phyloP scores from a whole-genome alignment of 2,888 invertebrate species.

The Clusia tigrina region DNA sequence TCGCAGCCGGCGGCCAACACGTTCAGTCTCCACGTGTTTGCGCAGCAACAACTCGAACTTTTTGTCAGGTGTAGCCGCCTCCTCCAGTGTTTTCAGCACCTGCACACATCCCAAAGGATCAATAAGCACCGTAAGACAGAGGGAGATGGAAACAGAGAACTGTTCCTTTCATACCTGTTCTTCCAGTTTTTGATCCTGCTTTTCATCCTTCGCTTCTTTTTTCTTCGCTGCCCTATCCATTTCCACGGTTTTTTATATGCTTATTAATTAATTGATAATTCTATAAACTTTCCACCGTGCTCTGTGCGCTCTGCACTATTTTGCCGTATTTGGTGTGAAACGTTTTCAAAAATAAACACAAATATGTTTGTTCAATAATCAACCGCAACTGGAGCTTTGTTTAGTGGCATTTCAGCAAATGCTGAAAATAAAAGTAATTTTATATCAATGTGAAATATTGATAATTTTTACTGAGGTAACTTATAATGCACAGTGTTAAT shows the following conservation, averaged over 20 bases:
- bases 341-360: slow-evolving; percentile 21
- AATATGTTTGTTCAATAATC: slow-evolving; percentile 18
- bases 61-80: slow-evolving; percentile 46
- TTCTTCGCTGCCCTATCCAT: slow-evolving; percentile 65
- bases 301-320: too few species aligned
- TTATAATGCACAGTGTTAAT: too few species aligned
- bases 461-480: too few species aligned
- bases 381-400: too few species aligned
- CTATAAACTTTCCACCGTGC: too few species aligned
- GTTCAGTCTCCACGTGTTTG: slow-evolving; percentile 79
- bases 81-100: slow-evolving; percentile 51
- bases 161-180: slow-evolving; percentile 49
- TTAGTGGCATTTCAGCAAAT: too few species aligned
- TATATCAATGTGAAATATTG: too few species aligned
- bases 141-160: too few species aligned
- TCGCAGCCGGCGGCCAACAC: slow-evolving; percentile 70
- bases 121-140: too few species aligned
- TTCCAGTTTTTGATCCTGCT: slow-evolving; percentile 63
- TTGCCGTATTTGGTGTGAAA: slow-evolving; percentile 7
- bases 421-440: too few species aligned
- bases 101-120: slow-evolving; percentile 25
- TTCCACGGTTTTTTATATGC: slow-evolving; percentile 19
- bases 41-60: slow-evolving; percentile 51
- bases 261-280: neutral
- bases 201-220: slow-evolving; percentile 64